Evolutionary conservation across 2,113 vertebrate species (phyloP), one percentile per base, ranked within the genome.

Genomic region (Corapipo altera): DNA sequence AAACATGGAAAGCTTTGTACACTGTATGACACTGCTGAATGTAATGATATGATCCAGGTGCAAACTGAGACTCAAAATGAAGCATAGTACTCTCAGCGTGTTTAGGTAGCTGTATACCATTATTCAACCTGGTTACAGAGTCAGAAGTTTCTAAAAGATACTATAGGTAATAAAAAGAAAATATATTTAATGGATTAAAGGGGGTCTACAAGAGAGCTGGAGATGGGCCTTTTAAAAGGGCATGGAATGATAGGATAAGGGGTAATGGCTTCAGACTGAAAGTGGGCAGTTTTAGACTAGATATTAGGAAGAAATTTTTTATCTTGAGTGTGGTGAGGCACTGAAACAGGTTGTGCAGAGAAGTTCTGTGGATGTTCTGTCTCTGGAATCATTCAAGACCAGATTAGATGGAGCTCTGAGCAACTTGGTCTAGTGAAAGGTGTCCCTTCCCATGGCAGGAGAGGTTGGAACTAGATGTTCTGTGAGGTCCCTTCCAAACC

Each of bases 11-110:
- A 55, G 30, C 80, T 83, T 85, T 3, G 1, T 74, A 27, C 15
- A 15, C 43, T 62, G 16, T 71, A 37, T 91, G 88, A 77, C 77
- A 64, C 35, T 73, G 35, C 18, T 55, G 51, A 41, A 55, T 71
- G 64, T 84, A 91, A 89, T 71, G 8, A 77, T 83, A 66, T 32
- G 58, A 85, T 93, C 88, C 72, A 67, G 48, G 75, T 84, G 75
- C 37, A 94, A 77, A 92, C 46, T 81, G 75, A 93, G 51, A n/a
- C 49, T 93, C 65, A 71, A 80, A 92, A 91, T 62, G 37, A 86
- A 86, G 18, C 26, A 9, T 8, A 59, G 43, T 16, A 9, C 14
- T 95, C 32, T 71, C 75, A 26, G 11, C 7, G 8, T 65, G 79
- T 76, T 92, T 82, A 64, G 28, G 32, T 67, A 71, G 28, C 55